phyloP scores from a whole-genome alignment of 92 coral and sea anemone species.

The Porites cylindrica region DNA sequence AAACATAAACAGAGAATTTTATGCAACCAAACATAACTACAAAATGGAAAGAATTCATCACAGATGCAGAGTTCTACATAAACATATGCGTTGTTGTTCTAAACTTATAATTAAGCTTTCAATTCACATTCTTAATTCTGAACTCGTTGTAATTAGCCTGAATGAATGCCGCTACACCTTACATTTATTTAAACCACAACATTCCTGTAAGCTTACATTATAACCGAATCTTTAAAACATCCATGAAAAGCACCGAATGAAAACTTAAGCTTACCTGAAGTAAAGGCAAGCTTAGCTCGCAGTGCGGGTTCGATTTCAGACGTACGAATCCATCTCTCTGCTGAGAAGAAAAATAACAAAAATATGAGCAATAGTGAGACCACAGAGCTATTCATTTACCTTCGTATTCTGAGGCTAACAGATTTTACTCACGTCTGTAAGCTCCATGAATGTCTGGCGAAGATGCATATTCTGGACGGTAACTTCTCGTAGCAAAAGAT shows the following conservation, averaged over 20 bases:
- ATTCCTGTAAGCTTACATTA: not conserved
- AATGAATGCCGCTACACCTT: not conserved
- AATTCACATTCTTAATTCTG: not conserved
- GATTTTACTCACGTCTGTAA: conserved; percentile 69
- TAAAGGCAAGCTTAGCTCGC: conserved; percentile 75
- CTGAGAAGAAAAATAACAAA: conserved; percentile 37
- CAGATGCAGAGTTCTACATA: not conserved
- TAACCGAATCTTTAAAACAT: not conserved
- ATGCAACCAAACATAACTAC: not conserved
- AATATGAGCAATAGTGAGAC: conserved; percentile 27
- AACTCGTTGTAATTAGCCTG: not conserved
- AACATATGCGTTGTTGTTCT: not conserved
- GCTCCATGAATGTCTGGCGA: conserved; percentile 70
- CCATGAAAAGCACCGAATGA: not conserved
- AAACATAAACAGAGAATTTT: conserved; percentile 33
- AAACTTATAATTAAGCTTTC: not conserved
- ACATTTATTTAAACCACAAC: not conserved
- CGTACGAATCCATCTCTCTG: conserved; percentile 71
- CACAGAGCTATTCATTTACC: conserved; percentile 22
- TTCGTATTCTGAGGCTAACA: not conserved
- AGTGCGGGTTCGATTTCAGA: conserved; percentile 76
- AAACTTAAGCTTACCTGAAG: conserved; percentile 64
- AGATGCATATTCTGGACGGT: conserved; percentile 90
- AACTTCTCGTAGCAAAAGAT: conserved; percentile 89
- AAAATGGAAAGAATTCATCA: not conserved